Base-by-base conservation (phyloP, 2,888 invertebrate species). In the Sericinus montela region DNA sequence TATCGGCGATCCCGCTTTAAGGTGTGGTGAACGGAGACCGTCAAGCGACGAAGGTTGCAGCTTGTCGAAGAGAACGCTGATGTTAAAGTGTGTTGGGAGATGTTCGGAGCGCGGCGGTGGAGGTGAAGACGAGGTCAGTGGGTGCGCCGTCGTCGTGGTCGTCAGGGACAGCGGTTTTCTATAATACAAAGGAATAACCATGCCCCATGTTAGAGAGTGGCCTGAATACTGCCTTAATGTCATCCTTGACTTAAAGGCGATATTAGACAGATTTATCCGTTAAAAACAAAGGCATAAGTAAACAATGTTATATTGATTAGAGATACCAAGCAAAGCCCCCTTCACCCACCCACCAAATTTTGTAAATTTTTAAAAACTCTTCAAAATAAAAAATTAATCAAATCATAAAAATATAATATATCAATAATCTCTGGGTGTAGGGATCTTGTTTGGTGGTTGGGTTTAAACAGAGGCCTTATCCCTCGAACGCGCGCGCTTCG, bases 301-400 rank as follows among this genome's bases (percentile, higher is more conserved):
- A 42, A 50, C 30, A 54, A 40, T 19, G 48, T 47, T 36, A 48
- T 29, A 39, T n/a, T 36, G 36, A 29, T 64, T 69, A 78, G 89
- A 89, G 89, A 89, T 89, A 89, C 89, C 89, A 89, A 89, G 89
- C 89, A 88, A 89, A 89, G 89, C 89, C 89, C 86, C 88, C 83
- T 86, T 84, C 87, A 87, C 89, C 89, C 89, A 89, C 81, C 89
- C 89, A 89, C 89, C 89, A 89, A 89, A 87, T 77, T 63, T 68
- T 56, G 53, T 65, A 50, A 82, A 81, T 83, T 80, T n/a, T 82
- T 65, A 70, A 75, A 74, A 61, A 58, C 34, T 34, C 52, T 30
- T 29, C 41, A 14, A 41, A 23, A 29, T 41, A 3, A 2, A 3
- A 19, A 19, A 19, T 19, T 19, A 19, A 3, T 3, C 19, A 5